Percentiles rank a stretch among this genome's conserved stretches.
phyloP scores from a whole-genome alignment of 2,888 invertebrate genomes.

The Volucella bombylans region DNA sequence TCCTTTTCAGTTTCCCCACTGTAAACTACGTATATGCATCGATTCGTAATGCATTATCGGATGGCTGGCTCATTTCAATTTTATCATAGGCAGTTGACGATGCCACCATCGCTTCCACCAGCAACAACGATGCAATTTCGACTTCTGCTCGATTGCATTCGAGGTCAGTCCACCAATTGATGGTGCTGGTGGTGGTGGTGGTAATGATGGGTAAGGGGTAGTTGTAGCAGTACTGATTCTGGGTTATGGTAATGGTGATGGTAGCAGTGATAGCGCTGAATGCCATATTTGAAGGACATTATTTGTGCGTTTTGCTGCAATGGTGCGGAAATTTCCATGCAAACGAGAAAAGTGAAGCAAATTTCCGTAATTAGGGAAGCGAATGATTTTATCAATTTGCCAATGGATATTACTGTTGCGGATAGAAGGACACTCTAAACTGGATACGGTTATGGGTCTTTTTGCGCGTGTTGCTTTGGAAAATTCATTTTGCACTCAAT shows the following conservation, averaged over 20 bases:
- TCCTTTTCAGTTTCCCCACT: neutral
- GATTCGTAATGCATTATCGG: neutral
- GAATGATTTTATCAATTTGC: conserved; percentile 64
- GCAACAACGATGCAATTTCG: conserved; percentile 28
- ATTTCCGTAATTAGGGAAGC: conserved; percentile 58
- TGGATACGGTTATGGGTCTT: neutral
- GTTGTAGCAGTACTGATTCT: neutral
- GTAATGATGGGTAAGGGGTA: too few species aligned
- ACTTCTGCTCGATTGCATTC: conserved; percentile 44
- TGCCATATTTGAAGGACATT: conserved; percentile 47
- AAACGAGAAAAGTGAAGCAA: conserved; percentile 42
- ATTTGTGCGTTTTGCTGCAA: conserved; percentile 47
- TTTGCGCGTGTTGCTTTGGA: neutral
- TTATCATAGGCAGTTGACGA: conserved; percentile 12
- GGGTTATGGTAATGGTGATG: neutral
- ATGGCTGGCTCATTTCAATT: conserved; percentile 16
- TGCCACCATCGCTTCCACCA: conserved; percentile 2
- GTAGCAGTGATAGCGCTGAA: neutral
- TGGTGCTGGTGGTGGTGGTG: neutral
- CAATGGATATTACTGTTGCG: neutral
- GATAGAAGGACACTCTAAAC: neutral
- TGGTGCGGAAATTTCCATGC: conserved; percentile 37
- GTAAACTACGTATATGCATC: neutral
- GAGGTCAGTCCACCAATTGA: conserved; percentile 46
- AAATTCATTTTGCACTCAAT: neutral